Base-by-base conservation (phyloP, 1,140 invertebrate genomes). In the Bombus confusus region DNA sequence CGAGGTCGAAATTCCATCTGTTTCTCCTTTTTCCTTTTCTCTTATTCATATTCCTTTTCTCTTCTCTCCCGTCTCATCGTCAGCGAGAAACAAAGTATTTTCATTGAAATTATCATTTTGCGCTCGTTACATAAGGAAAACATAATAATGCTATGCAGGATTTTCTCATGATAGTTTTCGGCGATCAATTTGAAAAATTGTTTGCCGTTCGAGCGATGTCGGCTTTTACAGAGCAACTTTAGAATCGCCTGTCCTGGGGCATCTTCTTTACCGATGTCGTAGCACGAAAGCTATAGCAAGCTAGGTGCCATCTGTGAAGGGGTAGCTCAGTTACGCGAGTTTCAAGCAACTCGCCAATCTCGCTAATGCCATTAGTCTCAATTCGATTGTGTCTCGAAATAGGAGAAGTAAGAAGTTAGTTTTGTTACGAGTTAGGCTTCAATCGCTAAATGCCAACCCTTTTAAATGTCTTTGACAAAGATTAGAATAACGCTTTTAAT, bases 291-390 rank as follows among this genome's bases (percentile, higher is more conserved):
- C 66, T 66, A 66, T 64, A 31, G 22, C 39, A 3, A 9, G n/a
- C 64, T 37, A 3, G 57, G 18, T 37, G 77, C 77, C 62, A 81
- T 57, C 68, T 81, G 79, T 57, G 43, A 81, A 59, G 28, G 79
- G 79, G 79, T 72, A 22, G 79, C n/a, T 59, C 47, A 57, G 28
- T 81, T 47, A 79, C 31, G 5, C 39, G 59, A 31, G n/a, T 66
- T 66, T 43, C 59, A 5, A 66, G n/a, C 4, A 31, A 43, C 76
- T 78, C 34, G 75, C 9, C 52, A 62, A 62, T 77, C 75, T 75
- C 47, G 43, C 12, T 75, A 75, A 77, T 77, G 12, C 34, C 37
- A 25, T 59, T 77, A 62, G 52, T n/a, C 75, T 15, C 25, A 39
- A 62, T 37, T 77, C 75, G 47, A 39, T 77, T 39, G 10, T 15